These are phyloP conservation scores for Tolmerus cingulatus DNA, from an alignment of 2,888 invertebrate species.

Conservation along the genomic window DNA sequence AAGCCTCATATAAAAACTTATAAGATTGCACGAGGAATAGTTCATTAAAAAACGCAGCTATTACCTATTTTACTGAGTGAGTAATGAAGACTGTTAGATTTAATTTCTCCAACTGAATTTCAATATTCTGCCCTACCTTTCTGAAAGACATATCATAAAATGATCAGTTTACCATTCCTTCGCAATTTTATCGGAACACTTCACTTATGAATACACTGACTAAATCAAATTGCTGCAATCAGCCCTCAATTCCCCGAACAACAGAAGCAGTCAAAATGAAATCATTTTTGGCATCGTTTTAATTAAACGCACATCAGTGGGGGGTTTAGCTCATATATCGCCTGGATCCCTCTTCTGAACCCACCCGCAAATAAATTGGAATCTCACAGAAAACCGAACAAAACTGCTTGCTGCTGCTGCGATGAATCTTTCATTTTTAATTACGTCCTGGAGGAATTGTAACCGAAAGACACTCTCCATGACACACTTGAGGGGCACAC, in stretches of 20 bases:
- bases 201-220: not conserved
- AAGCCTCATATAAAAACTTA: too few species aligned
- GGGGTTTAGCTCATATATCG: not conserved
- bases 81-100: too few species aligned
- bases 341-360: not conserved
- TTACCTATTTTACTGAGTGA: too few species aligned
- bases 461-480: not conserved
- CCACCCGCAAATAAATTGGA: not conserved
- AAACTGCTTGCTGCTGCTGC: not conserved
- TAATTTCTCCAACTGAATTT: not conserved
- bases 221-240: not conserved
- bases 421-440: constrained; percentile 21
- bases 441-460: constrained; percentile 19
- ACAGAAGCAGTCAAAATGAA: not conserved
- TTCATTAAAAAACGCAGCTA: too few species aligned
- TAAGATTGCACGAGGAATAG: too few species aligned
- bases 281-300: not conserved
- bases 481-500: not conserved
- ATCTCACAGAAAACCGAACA: not conserved
- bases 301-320: not conserved
- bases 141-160: not conserved
- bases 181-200: not conserved
- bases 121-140: not conserved
- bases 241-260: not conserved
- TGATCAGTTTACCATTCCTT: not conserved